phyloP scores from a whole-genome alignment of 35 echinoderm and acorn worm species.

The Nesometra sesokonis region DNA sequence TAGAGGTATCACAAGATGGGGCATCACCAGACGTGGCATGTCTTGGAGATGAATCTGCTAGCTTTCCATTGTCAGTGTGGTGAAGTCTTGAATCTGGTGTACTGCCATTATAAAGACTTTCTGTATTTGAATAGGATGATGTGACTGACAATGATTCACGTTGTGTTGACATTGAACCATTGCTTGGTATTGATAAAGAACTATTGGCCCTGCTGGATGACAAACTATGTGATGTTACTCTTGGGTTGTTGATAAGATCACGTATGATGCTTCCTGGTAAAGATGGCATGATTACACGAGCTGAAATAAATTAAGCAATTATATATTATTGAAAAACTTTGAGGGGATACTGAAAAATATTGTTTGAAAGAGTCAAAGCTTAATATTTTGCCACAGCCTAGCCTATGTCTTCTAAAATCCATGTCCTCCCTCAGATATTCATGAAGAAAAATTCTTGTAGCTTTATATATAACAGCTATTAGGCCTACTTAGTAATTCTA shows the following conservation, averaged over 20 bases:
- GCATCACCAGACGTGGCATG: background rate
- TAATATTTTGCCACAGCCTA: too few species aligned
- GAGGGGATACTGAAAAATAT: too few species aligned
- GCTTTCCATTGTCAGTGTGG: constrained; percentile 7
- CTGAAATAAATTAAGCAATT: background rate
- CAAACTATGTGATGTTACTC: constrained; percentile 27
- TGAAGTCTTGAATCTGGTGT: background rate
- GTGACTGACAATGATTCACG: background rate
- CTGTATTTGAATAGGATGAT: background rate
- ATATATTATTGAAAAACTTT: too few species aligned
- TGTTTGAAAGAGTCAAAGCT: too few species aligned
- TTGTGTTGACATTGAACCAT: background rate
- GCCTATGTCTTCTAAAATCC: too few species aligned
- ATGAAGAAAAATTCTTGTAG: too few species aligned
- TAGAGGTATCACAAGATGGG: too few species aligned
- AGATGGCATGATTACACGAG: background rate
- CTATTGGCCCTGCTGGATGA: background rate
- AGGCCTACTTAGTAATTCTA: too few species aligned
- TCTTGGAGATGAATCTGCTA: background rate
- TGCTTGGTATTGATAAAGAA: background rate
- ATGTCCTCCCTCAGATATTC: too few species aligned
- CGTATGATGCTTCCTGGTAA: constrained; percentile 44
- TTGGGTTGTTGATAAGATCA: constrained; percentile 68
- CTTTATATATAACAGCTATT: too few species aligned
- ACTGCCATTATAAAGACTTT: background rate